Evolutionary conservation across 2,797 vertebrate genomes (phyloP).

Genomic region (Sebastes dallii): DNA sequence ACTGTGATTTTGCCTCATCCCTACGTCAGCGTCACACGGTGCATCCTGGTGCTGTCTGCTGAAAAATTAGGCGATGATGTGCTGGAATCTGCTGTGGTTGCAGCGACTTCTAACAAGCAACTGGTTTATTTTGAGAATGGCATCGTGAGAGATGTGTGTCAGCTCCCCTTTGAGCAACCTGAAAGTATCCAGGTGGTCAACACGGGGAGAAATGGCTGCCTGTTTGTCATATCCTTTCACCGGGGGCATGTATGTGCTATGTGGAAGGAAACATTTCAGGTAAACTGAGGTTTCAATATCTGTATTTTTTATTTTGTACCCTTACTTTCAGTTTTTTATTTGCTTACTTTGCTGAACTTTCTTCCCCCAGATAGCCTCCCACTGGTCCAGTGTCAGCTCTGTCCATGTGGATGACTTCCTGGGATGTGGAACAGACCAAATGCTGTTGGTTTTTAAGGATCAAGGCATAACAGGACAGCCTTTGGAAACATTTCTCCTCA

Average conservation of each 20-base stretch:
- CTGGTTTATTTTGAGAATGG: conserved; percentile 89
- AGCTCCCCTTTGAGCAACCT: conserved; percentile 86
- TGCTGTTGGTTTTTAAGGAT: conserved; percentile 86
- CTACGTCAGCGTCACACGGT: conserved; percentile 84
- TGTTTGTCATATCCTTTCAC: conserved; percentile 84
- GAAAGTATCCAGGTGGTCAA: conserved; percentile 79
- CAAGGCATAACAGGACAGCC: conserved; percentile 39
- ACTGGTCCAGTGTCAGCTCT: conserved; percentile 84
- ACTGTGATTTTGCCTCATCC: conserved; percentile 84
- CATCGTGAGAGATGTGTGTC: conserved; percentile 81
- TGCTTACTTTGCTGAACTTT: background rate
- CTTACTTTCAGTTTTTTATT: background rate
- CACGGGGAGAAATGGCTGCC: conserved; percentile 75
- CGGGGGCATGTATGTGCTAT: conserved; percentile 84
- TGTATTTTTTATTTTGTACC: background rate
- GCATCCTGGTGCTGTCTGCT: conserved; percentile 76
- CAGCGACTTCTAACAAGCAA: conserved; percentile 85
- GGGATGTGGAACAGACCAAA: conserved; percentile 90
- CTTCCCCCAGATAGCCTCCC: conserved; percentile 83
- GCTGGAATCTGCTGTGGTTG: conserved; percentile 79
- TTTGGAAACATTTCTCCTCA: conserved; percentile 84
- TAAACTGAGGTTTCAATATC: conserved; percentile 31
- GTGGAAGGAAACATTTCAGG: conserved; percentile 89
- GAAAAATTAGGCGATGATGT: conserved; percentile 56
- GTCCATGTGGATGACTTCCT: conserved; percentile 91